Conservation (phyloP, 2,797 vertebrate species). For the Melopsittacus undulatus region DNA sequence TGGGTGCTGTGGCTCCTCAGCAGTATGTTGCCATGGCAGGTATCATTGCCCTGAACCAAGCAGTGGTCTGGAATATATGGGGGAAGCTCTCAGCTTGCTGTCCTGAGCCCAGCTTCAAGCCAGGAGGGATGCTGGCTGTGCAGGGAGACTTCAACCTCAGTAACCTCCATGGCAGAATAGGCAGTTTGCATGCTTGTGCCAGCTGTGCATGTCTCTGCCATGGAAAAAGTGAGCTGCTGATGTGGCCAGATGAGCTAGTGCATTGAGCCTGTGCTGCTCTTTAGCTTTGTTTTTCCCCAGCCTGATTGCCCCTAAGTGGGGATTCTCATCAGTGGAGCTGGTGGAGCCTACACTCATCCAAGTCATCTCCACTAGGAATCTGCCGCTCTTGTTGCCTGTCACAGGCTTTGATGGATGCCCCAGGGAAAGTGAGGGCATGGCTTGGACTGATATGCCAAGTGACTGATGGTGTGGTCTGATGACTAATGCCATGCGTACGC, state of each 20-base stretch:
- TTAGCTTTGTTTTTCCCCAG: neutral
- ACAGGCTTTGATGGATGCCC: neutral
- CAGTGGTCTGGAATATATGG: neutral
- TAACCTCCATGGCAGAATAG: neutral
- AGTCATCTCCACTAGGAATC: neutral
- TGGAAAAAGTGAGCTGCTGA: neutral
- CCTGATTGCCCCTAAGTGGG: neutral
- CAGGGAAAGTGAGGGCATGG: neutral
- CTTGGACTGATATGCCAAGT: neutral
- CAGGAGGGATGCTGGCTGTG: neutral
- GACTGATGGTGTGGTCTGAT: conserved; percentile 23
- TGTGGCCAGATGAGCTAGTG: neutral
- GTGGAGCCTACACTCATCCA: neutral
- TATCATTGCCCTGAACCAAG: neutral
- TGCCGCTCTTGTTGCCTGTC: neutral
- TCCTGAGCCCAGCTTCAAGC: rapidly evolving
- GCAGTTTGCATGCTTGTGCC: neutral
- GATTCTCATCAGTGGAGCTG: neutral
- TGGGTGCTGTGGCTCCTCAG: neutral
- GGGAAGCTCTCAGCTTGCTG: neutral
- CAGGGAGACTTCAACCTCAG: neutral
- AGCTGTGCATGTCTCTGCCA: neutral
- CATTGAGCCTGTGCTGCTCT: neutral
- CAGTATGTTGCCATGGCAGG: rapidly evolving
- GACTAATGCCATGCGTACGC: neutral